These are phyloP conservation scores for Cataglyphis altisquamis DNA, from an alignment of 2,888 invertebrate genomes.

Conservation along the genomic window DNA sequence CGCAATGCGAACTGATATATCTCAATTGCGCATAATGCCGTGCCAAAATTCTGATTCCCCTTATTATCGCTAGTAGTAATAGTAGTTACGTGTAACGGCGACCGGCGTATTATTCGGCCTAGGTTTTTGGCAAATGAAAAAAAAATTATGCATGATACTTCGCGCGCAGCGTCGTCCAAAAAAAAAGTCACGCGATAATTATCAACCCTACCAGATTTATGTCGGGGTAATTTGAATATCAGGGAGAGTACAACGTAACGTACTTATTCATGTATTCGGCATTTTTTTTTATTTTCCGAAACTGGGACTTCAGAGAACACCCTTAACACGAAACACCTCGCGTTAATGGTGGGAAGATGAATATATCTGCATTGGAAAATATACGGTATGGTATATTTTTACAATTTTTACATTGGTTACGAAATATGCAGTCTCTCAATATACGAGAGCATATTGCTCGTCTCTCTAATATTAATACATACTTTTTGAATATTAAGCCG, in stretches of 20 bases:
- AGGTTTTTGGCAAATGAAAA: constrained; percentile 39
- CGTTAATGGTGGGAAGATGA: constrained; percentile 30
- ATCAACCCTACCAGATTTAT: constrained; percentile 41
- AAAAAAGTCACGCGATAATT: constrained; percentile 44
- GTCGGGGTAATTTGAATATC: constrained; percentile 51
- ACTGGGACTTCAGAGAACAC: constrained; percentile 31
- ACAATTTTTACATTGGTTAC: constrained; percentile 35
- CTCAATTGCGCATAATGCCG: constrained; percentile 62
- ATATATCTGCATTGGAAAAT: constrained; percentile 53
- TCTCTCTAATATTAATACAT: neutral
- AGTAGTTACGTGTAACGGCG: constrained; percentile 39
- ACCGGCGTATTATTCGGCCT: constrained; percentile 17
- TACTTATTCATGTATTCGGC: constrained; percentile 47
- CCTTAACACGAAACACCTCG: constrained; percentile 35
- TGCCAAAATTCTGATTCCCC: constrained; percentile 26
- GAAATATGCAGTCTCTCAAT: constrained; percentile 17
- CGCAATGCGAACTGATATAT: constrained; percentile 57
- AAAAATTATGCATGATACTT: constrained; percentile 36
- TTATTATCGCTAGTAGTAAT: constrained; percentile 19
- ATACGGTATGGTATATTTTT: constrained; percentile 34
- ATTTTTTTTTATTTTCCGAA: constrained; percentile 46
- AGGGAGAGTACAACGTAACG: constrained; percentile 36
- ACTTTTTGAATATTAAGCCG: neutral
- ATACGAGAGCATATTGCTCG: neutral
- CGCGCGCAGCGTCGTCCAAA: constrained; percentile 1